Evolutionary conservation across 2,113 vertebrate species (phyloP).

Genomic region (Vulpes lagopus): DNA sequence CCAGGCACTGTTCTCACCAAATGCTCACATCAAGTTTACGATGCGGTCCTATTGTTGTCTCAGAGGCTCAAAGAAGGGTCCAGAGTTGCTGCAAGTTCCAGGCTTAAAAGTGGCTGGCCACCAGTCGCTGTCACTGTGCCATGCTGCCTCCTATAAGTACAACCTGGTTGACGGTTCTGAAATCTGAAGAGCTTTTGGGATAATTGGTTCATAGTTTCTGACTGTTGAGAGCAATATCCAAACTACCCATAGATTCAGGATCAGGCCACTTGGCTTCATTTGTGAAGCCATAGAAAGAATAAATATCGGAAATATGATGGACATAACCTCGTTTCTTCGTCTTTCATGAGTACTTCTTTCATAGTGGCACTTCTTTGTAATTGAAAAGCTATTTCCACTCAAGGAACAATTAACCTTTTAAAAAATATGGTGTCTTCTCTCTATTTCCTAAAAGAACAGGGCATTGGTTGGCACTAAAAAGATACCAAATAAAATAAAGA

Average conservation of each 20-base stretch:
- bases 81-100: not conserved
- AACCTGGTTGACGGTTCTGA: not conserved
- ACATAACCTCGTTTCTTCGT: not conserved
- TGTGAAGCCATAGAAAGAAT: not conserved
- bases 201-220: not conserved
- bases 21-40: not conserved
- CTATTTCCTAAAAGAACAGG: not conserved
- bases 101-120: not conserved
- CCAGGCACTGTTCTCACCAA: not conserved
- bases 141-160: not conserved
- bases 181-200: not conserved
- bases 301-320: not conserved
- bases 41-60: not conserved
- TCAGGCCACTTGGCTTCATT: not conserved
- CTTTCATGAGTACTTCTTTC: not conserved
- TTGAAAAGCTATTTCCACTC: not conserved
- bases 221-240: not conserved
- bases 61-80: not conserved
- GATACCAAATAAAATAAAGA: not conserved
- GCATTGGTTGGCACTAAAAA: not conserved
- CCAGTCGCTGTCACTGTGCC: not conserved
- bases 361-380: not conserved
- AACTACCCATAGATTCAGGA: not conserved
- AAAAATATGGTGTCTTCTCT: slow-evolving; percentile 22
- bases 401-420: not conserved